Percentiles rank a stretch among this genome's conserved stretches.
Conservation (phyloP, 1,140 invertebrate species). For the Nomia melanderi region DNA sequence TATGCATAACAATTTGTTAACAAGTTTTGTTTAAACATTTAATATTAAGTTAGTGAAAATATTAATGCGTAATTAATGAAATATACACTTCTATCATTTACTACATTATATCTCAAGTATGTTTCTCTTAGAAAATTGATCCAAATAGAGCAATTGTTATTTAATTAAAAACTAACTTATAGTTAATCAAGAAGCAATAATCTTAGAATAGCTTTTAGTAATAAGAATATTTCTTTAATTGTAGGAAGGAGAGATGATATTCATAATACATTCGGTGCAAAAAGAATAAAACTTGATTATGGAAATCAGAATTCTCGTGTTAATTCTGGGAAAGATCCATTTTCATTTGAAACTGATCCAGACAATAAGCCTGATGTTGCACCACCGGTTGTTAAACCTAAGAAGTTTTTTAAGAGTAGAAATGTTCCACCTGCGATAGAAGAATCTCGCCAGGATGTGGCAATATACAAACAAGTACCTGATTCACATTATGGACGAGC, state of each 20-base stretch:
- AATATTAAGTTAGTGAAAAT: not conserved
- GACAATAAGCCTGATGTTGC: constrained; percentile 70
- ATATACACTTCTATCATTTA: not conserved
- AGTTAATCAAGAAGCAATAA: not conserved
- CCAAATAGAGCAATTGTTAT: too few relatives aligned
- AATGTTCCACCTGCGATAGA: constrained; percentile 83
- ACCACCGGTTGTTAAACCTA: constrained; percentile 84
- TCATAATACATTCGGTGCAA: constrained; percentile 69
- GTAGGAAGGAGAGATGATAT: constrained; percentile 74
- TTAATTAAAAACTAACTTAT: too few relatives aligned
- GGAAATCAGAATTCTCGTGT: constrained; percentile 76
- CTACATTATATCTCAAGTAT: not conserved
- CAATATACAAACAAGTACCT: constrained; percentile 79
- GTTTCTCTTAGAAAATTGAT: too few relatives aligned
- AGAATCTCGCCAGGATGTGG: constrained; percentile 80
- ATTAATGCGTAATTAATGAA: not conserved
- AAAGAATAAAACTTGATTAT: constrained; percentile 76
- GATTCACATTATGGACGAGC: constrained; percentile 72
- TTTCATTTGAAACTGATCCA: constrained; percentile 77
- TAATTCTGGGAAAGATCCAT: constrained; percentile 75
- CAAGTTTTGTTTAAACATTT: not conserved
- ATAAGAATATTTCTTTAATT: constrained; percentile 34
- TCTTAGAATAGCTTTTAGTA: not conserved
- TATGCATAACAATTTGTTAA: not conserved
- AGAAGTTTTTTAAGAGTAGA: constrained; percentile 95